Percentiles rank a stretch among this genome's conserved stretches.
These are phyloP conservation scores for Hermetia illucens DNA, from an alignment of 1,140 invertebrate genomes.

Conservation along the genomic window DNA sequence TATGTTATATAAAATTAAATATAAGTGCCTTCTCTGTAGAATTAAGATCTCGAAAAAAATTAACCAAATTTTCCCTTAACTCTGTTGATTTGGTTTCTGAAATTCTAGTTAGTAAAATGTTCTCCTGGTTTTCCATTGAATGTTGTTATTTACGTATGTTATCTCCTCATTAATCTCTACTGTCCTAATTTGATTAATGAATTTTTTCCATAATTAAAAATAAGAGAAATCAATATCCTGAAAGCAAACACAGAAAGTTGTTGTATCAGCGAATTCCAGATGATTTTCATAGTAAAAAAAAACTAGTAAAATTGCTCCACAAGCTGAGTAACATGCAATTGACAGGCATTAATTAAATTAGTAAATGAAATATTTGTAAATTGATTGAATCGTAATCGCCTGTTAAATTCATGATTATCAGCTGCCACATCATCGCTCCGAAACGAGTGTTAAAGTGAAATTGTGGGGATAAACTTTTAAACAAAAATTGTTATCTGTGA, in stretches of 20 bases:
- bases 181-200: background rate
- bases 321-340: background rate
- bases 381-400: background rate
- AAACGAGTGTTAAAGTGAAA: too few species aligned
- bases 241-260: too few species aligned
- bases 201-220: background rate
- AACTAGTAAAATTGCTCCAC: background rate
- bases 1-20: background rate
- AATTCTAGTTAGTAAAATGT: too few species aligned
- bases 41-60: background rate
- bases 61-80: background rate
- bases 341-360: background rate
- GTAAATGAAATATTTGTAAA: background rate
- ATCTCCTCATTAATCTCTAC: background rate
- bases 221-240: too few species aligned
- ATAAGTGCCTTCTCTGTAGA: background rate
- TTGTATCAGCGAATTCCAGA: too few species aligned
- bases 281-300: background rate
- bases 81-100: background rate
- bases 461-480: too few species aligned
- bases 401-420: background rate
- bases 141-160: too few species aligned
- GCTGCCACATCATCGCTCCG: too few species aligned
- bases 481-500: background rate
- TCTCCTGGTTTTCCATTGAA: too few species aligned